Conservation (phyloP, 2,888 invertebrate species). For the Aphrophora alni region DNA sequence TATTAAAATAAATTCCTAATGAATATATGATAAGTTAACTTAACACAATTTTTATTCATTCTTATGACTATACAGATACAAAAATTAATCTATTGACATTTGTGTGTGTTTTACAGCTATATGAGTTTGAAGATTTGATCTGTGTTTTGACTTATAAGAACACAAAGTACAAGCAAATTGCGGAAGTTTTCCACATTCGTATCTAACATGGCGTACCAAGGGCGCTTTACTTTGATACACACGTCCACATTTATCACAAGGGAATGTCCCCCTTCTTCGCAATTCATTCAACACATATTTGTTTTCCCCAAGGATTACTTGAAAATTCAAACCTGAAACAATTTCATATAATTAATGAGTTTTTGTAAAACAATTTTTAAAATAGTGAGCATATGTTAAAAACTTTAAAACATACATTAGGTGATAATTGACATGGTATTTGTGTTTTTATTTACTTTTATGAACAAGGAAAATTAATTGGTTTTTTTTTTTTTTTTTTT, state of each 20-base stretch:
- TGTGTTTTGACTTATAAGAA: slow-evolving; percentile 49
- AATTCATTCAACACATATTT: background rate
- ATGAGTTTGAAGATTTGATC: slow-evolving; percentile 26
- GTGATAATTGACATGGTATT: no score
- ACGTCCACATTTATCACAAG: slow-evolving; percentile 46
- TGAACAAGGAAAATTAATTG: no score
- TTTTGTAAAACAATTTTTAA: no score
- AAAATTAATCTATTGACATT: background rate
- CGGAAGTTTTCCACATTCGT: slow-evolving; percentile 57
- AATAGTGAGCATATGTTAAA: no score
- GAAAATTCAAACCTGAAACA: background rate
- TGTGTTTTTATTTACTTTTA: no score
- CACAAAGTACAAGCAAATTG: slow-evolving; percentile 57
- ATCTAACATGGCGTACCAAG: slow-evolving; percentile 55
- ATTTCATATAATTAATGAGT: background rate
- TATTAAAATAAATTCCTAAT: no score
- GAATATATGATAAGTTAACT: no score
- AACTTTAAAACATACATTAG: no score
- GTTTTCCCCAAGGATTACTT: background rate
- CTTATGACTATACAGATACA: no score
- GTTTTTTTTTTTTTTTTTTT: no score
- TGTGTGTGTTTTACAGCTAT: slow-evolving; percentile 13
- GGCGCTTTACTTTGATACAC: slow-evolving; percentile 49
- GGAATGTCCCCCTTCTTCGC: background rate
- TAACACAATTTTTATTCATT: no score